Conservation (phyloP, 1,140 invertebrate species). For the Pygmarrhopalites habei region DNA sequence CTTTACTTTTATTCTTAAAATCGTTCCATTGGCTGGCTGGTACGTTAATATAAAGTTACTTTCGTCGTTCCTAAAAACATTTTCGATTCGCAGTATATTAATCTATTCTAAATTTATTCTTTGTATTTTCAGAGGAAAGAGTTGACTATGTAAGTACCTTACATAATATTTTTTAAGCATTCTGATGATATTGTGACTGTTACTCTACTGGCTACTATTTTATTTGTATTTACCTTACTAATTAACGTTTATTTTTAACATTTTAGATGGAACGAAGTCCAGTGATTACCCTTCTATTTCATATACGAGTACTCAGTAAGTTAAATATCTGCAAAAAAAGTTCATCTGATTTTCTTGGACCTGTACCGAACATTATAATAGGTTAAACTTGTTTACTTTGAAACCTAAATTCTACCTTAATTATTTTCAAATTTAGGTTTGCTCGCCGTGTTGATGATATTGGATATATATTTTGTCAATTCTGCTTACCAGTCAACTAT, state of each 20-base stretch:
- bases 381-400: too few species aligned
- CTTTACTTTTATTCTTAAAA: conserved; percentile 92
- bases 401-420: not conserved
- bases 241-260: conserved; percentile 45
- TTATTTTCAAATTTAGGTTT: conserved; percentile 51
- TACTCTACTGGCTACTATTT: not conserved
- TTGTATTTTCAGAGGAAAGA: too few species aligned
- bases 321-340: conserved; percentile 31
- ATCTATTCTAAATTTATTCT: too few species aligned
- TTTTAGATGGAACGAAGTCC: conserved; percentile 99
- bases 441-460: conserved; percentile 65
- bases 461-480: conserved; percentile 84
- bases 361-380: too few species aligned
- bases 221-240: not conserved
- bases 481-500: conserved; percentile 94
- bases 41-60: too few species aligned
- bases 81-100: too few species aligned
- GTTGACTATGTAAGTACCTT: conserved; percentile 88
- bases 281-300: conserved; percentile 90
- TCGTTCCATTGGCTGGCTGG: conserved; percentile 99
- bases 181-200: not conserved
- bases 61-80: too few species aligned
- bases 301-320: conserved; percentile 79
- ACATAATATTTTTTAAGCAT: too few species aligned
- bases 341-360: not conserved